Conservation (phyloP, 2,113 vertebrate species). For the Leucosticte australis region DNA sequence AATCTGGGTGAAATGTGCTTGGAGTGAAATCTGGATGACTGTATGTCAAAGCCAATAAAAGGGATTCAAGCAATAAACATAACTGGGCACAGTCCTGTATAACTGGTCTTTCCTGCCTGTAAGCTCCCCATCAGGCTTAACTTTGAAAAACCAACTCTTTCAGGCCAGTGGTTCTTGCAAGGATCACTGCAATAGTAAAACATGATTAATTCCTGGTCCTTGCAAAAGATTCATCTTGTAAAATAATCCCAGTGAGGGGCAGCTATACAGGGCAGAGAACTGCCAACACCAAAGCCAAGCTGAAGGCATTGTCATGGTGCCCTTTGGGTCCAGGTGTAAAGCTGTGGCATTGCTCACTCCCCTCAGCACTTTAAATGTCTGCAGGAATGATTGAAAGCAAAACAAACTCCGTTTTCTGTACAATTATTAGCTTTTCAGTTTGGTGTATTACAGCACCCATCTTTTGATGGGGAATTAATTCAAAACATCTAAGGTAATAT, state of each 20-base stretch:
- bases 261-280: background rate
- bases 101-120: constrained; percentile 41
- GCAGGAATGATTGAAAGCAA: background rate
- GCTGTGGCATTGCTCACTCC: background rate
- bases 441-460: background rate
- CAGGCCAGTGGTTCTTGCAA: background rate
- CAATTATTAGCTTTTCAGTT: constrained; percentile 14
- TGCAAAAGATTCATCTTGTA: background rate
- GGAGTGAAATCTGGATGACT: constrained; percentile 15
- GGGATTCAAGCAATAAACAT: background rate
- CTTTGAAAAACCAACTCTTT: background rate
- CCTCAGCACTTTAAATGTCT: background rate
- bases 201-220: background rate
- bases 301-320: background rate
- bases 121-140: background rate
- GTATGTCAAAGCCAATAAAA: constrained; percentile 23
- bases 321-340: background rate
- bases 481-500: constrained; percentile 11
- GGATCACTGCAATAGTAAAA: background rate
- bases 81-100: background rate
- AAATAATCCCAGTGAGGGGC: background rate
- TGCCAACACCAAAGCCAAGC: background rate
- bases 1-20: constrained; percentile 1
- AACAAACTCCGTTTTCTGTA: background rate
- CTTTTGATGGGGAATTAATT: background rate